A percentile compares a stretch with the other conserved stretches of the same genome.
Conservation (phyloP, 2,797 vertebrate species). For the Masticophis lateralis region DNA sequence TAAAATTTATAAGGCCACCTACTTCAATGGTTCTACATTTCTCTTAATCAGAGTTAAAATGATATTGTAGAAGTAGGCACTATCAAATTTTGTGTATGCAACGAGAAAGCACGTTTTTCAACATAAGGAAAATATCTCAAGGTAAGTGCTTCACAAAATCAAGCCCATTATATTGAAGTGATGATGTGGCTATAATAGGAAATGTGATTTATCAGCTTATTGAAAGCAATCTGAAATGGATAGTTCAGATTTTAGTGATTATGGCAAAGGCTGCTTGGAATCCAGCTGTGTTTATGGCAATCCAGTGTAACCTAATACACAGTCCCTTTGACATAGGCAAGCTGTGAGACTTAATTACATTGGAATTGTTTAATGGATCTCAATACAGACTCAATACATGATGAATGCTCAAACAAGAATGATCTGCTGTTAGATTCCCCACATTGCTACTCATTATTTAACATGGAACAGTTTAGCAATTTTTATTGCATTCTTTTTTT, state of each 20-base stretch:
- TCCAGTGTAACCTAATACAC: conserved; percentile 9
- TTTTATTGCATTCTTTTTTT: conserved; percentile 45
- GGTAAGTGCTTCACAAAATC: background rate
- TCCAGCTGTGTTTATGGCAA: conserved; percentile 31
- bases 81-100: background rate
- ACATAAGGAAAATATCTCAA: background rate
- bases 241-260: conserved; percentile 41
- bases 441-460: conserved; percentile 44
- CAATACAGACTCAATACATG: conserved; percentile 36
- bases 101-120: background rate
- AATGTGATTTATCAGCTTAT: conserved; percentile 13
- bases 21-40: background rate
- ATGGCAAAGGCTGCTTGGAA: conserved; percentile 23
- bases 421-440: conserved; percentile 9
- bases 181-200: background rate
- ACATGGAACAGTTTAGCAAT: conserved; percentile 32
- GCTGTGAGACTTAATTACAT: conserved; percentile 41
- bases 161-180: conserved; percentile 21
- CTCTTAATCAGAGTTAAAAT: background rate
- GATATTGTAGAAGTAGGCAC: background rate
- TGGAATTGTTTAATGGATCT: conserved; percentile 34
- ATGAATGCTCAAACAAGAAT: conserved; percentile 16
- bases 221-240: conserved; percentile 41
- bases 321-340: conserved; percentile 28
- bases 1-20: background rate